These are phyloP conservation scores for Sphinx pinastri DNA, from an alignment of 2,888 invertebrate species.

Conservation along the genomic window DNA sequence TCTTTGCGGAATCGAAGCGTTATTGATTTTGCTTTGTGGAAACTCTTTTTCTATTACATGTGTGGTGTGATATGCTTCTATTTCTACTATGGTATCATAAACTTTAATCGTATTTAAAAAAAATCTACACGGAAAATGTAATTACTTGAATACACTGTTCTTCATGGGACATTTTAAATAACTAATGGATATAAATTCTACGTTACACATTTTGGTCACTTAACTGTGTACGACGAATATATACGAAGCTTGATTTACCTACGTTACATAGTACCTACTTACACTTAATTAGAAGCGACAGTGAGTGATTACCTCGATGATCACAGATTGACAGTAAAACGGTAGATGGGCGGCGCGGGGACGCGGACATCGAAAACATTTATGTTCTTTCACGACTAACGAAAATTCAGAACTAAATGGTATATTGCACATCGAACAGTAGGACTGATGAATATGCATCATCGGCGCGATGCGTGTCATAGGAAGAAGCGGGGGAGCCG, in stretches of 20 bases:
- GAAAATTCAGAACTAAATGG: neutral
- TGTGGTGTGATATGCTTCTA: too few relatives aligned
- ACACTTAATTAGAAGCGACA: neutral
- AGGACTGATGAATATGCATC: slow-evolving; percentile 13
- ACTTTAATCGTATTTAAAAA: too few relatives aligned
- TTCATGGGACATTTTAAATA: too few relatives aligned
- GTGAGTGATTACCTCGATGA: neutral
- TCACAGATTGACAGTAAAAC: neutral
- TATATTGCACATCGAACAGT: neutral
- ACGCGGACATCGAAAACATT: neutral
- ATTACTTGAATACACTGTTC: too few relatives aligned
- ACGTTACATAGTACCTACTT: neutral
- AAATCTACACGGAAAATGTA: too few relatives aligned
- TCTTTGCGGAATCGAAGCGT: too few relatives aligned
- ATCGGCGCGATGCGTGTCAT: neutral
- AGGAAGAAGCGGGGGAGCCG: neutral
- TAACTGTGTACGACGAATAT: too few relatives aligned
- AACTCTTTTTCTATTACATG: too few relatives aligned
- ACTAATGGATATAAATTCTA: too few relatives aligned
- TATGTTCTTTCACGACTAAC: neutral
- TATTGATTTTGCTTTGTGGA: too few relatives aligned
- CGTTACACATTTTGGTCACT: too few relatives aligned
- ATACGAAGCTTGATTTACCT: neutral
- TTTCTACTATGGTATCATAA: too few relatives aligned
- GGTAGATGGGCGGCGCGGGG: neutral